Evolutionary conservation across 2,797 vertebrate species (phyloP), one percentile per base, ranked within the genome.

Genomic region (Myotis planiceps): DNA sequence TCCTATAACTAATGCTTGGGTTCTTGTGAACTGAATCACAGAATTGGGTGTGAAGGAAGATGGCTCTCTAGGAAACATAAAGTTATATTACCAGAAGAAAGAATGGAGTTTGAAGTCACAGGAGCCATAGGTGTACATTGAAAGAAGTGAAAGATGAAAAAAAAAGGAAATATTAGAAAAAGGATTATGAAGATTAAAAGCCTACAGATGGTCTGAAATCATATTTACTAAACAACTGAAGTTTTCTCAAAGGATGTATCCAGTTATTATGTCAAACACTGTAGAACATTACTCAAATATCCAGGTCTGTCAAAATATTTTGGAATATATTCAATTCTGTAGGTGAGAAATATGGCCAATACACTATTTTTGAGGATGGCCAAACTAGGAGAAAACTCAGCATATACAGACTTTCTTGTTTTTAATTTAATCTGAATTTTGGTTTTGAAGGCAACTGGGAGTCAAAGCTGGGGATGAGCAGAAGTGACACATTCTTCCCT

Each of bases 161-260:
- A 32, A n/a, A 55, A 88, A 51, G 14, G 5, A 88, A 95, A 82
- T 51, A n/a, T 13, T 63, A 75, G 25, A 51, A 65, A 87, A 65
- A 69, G 25, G 10, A 94, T 81, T 86, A 71, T 7, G 34, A 74
- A 92, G 12, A 83, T 86, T 47, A 4, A 86, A 92, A 96, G 32
- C 14, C 18, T 71, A n/a, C 4, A 66, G 25, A 53, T 37, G 5
- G 32, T 90, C 39, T 81, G 32, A 94, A 96, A 87, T 82, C 66
- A 25, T 66, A 47, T 37, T 2, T 83, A 71, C n/a, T 32, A 81
- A 94, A 76, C 32, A 49, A 81, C 1, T 78, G 3, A 65, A 39
- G 3, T 60, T 75, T 86, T 60, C 32, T 71, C 18, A 49, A 86
- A 83, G 39, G 5, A 7, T 90, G 4, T 74, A 18, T 68, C 25